Conservation (phyloP, 1,140 invertebrate genomes). For the Aphelinus certus region DNA sequence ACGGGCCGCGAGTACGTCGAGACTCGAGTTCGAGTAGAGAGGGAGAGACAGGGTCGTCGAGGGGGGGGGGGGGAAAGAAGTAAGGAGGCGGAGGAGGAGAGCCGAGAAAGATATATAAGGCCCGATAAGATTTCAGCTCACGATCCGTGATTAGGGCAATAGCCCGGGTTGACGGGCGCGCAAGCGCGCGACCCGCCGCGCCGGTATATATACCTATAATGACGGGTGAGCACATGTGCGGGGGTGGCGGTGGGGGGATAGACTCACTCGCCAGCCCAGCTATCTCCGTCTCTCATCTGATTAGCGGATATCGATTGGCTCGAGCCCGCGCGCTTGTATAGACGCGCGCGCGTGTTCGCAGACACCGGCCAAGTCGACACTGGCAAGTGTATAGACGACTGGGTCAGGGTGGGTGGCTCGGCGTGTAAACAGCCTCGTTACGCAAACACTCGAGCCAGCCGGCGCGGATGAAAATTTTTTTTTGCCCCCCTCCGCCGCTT, state of each 20-base stretch:
- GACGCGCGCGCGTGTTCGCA: no score
- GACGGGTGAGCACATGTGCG: neutral
- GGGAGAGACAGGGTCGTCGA: no score
- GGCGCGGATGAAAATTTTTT: no score
- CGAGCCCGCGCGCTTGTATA: no score
- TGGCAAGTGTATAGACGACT: slow-evolving; percentile 30
- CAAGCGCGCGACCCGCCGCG: no score
- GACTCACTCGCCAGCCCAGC: no score
- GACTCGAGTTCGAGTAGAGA: no score
- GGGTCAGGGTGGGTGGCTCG: slow-evolving; percentile 52
- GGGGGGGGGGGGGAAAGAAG: no score
- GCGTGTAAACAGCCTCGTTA: slow-evolving; percentile 50
- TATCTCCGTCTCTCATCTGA: slow-evolving; percentile 25
- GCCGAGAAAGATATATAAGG: neutral
- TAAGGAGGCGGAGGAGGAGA: no score
- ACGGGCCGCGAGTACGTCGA: no score
- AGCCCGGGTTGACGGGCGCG: neutral
- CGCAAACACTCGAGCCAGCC: no score
- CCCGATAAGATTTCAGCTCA: slow-evolving; percentile 38
- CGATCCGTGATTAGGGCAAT: slow-evolving; percentile 35
- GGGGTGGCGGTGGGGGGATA: neutral
- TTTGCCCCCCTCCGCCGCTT: no score
- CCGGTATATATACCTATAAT: neutral
- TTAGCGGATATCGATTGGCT: slow-evolving; percentile 39
- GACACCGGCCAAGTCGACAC: slow-evolving; percentile 10